These are phyloP conservation scores for Zenarchopterus dispar DNA, from an alignment of 2,797 vertebrate species.

Conservation along the genomic window DNA sequence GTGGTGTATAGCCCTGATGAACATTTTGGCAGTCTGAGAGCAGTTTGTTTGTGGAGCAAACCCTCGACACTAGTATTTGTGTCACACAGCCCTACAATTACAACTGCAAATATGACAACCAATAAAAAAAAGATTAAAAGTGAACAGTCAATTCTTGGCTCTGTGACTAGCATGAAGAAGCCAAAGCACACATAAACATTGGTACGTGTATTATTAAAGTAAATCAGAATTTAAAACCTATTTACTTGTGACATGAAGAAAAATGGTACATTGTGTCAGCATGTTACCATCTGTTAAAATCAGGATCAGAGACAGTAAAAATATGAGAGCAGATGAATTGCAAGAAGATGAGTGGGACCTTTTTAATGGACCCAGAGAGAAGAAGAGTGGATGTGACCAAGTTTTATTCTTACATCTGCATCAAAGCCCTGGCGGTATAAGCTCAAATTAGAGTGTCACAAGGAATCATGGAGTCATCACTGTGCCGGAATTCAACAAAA, in stretches of 20 bases:
- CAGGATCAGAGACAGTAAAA: conserved; percentile 48
- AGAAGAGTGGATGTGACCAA: conserved; percentile 65
- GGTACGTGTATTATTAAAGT: too few species aligned
- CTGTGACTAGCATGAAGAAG: neutral
- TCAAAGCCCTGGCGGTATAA: conserved; percentile 70
- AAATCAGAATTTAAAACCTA: too few species aligned
- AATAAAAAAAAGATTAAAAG: conserved; percentile 18
- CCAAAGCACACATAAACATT: too few species aligned
- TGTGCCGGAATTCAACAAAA: conserved; percentile 67
- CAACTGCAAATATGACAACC: conserved; percentile 46
- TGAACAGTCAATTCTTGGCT: conserved; percentile 2
- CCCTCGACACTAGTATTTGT: conserved; percentile 54
- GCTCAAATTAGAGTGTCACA: conserved; percentile 76
- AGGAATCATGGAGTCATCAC: conserved; percentile 71
- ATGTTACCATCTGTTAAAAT: conserved; percentile 24
- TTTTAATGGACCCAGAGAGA: conserved; percentile 56
- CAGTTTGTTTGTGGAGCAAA: conserved; percentile 38
- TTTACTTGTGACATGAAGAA: neutral
- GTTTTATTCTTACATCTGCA: conserved; percentile 69
- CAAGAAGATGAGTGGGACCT: conserved; percentile 57
- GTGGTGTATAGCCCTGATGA: conserved; percentile 53
- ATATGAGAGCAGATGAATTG: conserved; percentile 66
- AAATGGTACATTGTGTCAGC: conserved; percentile 20
- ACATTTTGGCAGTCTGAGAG: conserved; percentile 49
- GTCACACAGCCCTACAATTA: conserved; percentile 62